Evolutionary conservation across 2,888 invertebrate genomes (phyloP).

Genomic region (Alsophila aescularia): DNA sequence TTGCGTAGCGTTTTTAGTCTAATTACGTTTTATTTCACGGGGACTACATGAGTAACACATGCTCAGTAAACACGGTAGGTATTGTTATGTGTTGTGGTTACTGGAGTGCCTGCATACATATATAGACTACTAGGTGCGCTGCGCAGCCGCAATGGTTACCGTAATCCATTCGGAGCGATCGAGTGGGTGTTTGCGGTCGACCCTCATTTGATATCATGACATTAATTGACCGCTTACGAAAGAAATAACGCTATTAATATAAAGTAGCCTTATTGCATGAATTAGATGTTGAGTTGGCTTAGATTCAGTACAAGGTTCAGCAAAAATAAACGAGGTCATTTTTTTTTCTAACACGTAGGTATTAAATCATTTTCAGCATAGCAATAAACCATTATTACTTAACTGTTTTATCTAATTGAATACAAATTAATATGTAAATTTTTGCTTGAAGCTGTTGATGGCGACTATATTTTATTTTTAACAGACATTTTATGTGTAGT

Average conservation of each 20-base stretch:
- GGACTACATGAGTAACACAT: too few relatives aligned
- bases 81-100: background rate
- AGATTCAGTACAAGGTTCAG: slow-evolving; percentile 13
- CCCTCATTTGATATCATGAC: background rate
- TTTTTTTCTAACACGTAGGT: background rate
- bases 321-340: slow-evolving; percentile 11
- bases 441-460: too few relatives aligned
- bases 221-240: background rate
- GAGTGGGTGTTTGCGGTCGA: background rate
- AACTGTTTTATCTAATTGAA: too few relatives aligned
- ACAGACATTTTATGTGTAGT: too few relatives aligned
- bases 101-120: too few relatives aligned
- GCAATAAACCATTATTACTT: too few relatives aligned
- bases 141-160: too few relatives aligned
- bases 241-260: background rate
- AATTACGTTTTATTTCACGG: background rate
- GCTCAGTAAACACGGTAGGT: background rate
- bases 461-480: too few relatives aligned
- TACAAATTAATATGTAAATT: too few relatives aligned
- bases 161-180: background rate
- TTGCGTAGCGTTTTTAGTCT: background rate
- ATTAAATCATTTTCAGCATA: too few relatives aligned
- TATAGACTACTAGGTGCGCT: too few relatives aligned
- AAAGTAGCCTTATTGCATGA: slow-evolving; percentile 13
- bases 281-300: background rate